Conservation (phyloP, 2,888 invertebrate species). For the Tetrapedia diversipes region DNA sequence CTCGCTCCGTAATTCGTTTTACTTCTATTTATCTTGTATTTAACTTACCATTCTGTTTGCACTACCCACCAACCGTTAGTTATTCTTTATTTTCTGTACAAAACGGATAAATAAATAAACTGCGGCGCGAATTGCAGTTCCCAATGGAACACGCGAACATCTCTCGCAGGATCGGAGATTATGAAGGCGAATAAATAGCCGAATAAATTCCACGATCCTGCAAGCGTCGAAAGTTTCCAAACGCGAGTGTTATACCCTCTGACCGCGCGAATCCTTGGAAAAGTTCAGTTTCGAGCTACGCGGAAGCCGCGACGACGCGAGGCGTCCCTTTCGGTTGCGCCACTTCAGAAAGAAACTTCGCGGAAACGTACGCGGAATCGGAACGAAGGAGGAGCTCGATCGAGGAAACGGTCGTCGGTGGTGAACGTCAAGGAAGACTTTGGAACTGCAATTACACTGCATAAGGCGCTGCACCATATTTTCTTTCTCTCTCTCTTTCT, state of each 20-base stretch:
- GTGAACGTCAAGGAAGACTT: constrained; percentile 4
- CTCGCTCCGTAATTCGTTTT: too few relatives aligned
- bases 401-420: constrained; percentile 1
- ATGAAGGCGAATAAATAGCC: constrained; percentile 14
- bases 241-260: constrained; percentile 12
- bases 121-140: too few relatives aligned
- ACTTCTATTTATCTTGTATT: too few relatives aligned
- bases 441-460: constrained; percentile 20
- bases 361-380: constrained; percentile 10
- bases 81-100: too few relatives aligned
- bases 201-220: constrained; percentile 28
- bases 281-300: constrained; percentile 15
- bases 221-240: not conserved
- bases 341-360: constrained; percentile 20
- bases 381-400: not conserved
- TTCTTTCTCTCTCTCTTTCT: not conserved
- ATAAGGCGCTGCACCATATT: not conserved
- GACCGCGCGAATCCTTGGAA: constrained; percentile 4
- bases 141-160: not conserved
- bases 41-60: too few relatives aligned
- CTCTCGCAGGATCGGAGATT: not conserved
- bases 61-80: too few relatives aligned
- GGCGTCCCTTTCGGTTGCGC: not conserved
- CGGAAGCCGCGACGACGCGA: not conserved
- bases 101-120: too few relatives aligned